Base-by-base conservation (phyloP, 2,797 vertebrate genomes). In the Sebastes glaucus region DNA sequence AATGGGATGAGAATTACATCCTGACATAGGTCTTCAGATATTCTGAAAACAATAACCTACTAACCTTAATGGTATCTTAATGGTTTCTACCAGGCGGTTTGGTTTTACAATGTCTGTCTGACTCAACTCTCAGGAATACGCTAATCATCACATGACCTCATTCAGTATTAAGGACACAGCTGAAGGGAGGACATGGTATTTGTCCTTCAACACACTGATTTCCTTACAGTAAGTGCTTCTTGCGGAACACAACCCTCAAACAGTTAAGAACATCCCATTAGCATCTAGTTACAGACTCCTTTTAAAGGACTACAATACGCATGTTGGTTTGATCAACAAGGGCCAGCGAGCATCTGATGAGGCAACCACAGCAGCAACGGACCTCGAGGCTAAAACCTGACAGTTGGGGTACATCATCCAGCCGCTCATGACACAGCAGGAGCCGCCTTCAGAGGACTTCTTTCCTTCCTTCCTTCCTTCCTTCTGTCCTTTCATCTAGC, bases 271-370 rank as follows among this genome's bases (percentile, higher is more conserved):
- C 71, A 25, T 42, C 4, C 74, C 60, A 28, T 59, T 25, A 74
- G 80, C 65, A 63, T 82, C 22, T 7, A 7, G 32, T 74, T 70
- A 74, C 71, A 71, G 73, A 42, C 70, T 80, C 88, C 86, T 87
- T 93, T 78, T 89, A 90, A 90, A 85, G 92, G 88, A 32, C 28
- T 62, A 18, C 32, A 55, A 32, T 69, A 25, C 10, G 53, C 53
- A 62, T 6, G 77, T 14, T 28, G 71, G 68, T 74, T 57, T 60
- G 76, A 77, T 68, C 57, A 64, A 27, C 9, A 6, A 42, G 20
- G 9, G 28, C 20, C 62, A 38, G 61, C 25, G 0, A 14, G 68
- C 30, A 70, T 78, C 42, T 42, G 84, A 92, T 74, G 87, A 88
- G 61, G 89, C 88, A 87, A 77, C 69, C 74, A 18, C 59, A 69